Percentiles rank a stretch among this genome's conserved stretches.
Evolutionary conservation across 1,140 invertebrate species (phyloP).

Genomic region (Philotrypesis tridentata): DNA sequence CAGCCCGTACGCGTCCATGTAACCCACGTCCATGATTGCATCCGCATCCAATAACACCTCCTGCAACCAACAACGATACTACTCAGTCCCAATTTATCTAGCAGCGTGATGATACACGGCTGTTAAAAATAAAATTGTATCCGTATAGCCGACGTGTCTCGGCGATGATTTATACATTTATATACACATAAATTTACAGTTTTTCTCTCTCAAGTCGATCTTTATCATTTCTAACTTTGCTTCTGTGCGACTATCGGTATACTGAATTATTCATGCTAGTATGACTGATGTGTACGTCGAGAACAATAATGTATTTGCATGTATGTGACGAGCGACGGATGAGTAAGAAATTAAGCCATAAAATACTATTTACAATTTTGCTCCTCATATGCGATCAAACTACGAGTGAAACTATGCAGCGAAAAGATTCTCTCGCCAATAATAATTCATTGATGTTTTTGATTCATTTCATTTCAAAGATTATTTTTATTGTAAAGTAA

Average conservation of each 20-base stretch:
- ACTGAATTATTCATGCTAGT: not conserved
- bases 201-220: not conserved
- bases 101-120: not conserved
- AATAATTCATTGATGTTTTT: too few species aligned
- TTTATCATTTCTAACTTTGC: not conserved
- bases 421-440: not conserved
- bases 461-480: not conserved
- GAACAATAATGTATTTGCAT: not conserved
- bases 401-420: not conserved
- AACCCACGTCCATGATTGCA: conserved; percentile 75
- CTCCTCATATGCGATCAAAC: not conserved
- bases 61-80: conserved; percentile 74
- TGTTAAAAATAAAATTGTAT: not conserved
- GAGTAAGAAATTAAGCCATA: not conserved
- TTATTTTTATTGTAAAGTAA: not conserved
- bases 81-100: conserved; percentile 69
- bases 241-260: not conserved
- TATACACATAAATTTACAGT: not conserved
- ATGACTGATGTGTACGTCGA: not conserved
- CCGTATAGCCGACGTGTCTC: not conserved
- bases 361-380: not conserved
- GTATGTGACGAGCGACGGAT: not conserved
- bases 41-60: conserved; percentile 73
- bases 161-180: not conserved
- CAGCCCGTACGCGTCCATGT: conserved; percentile 75